Evolutionary conservation across 2,888 invertebrate genomes (phyloP), one percentile per base, ranked within the genome.

Genomic region (Phaonia tiefii): DNA sequence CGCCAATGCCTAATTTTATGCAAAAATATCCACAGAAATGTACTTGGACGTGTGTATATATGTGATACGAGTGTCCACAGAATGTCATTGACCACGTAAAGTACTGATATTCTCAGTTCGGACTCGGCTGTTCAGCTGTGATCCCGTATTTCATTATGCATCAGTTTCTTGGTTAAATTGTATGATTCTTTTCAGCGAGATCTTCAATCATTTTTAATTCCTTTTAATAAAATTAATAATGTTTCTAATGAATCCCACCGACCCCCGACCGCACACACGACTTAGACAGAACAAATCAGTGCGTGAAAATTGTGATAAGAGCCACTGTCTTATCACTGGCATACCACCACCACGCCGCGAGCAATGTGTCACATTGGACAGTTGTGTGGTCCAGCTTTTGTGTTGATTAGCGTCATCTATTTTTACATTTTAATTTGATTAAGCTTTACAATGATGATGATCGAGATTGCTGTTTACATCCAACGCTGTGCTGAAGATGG

Each of bases 81-180:
- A 51, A 20, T 74, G 79, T 82, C 79, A 79, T 75, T 82, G 82
- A 82, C 79, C 82, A 79, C 46, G 20, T 66, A 15, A 66, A 74
- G 65, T 49, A 25, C n/a, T 75, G 75, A 54, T 73, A 66, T 10
- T 22, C 8, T 75, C 31, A 31, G 26, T 31, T 31, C 8, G 31
- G 31, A 8, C 49, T 49, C 22, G 54, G n/a, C 20, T 37, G 22
- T 25, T 15, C 60, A n/a, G n/a, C n/a, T 10, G 44, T 71, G 20
- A 56, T 3, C 17, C 54, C 11, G n/a, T 39, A 15, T 31, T 39
- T 44, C 31, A 66, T 25, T n/a, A n/a, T n/a, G n/a, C 17, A 25
- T 49, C 37, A 17, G 26, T 49, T 49, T 66, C 15, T 25, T 15
- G 15, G 44, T 44, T 65, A 11, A 20, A 42, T 65, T 15, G 63